Percentiles rank a stretch among this genome's conserved stretches.
phyloP scores from a whole-genome alignment of 2,113 vertebrate genomes.

The Empidonax traillii region DNA sequence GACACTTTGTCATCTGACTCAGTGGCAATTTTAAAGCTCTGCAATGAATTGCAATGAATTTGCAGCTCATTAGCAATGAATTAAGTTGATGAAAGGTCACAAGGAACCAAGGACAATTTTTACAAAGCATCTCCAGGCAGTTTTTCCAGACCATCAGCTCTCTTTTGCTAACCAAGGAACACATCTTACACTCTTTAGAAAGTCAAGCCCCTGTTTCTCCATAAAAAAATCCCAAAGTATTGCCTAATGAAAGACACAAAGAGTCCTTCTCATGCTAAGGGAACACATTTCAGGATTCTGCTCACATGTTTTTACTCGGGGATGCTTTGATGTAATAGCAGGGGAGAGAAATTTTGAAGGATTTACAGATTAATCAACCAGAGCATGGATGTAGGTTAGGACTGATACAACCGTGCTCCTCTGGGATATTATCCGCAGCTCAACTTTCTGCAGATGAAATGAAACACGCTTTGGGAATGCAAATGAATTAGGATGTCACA shows the following conservation, averaged over 20 bases:
- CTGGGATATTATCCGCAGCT: not conserved
- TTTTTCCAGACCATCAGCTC: constrained; percentile 13
- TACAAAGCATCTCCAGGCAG: constrained; percentile 5
- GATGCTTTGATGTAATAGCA: constrained; percentile 23
- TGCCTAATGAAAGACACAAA: not conserved
- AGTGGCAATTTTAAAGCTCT: constrained; percentile 7
- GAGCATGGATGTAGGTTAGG: not conserved
- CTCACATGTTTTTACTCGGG: not conserved
- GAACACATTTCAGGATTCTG: not conserved
- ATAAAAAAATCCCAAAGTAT: not conserved
- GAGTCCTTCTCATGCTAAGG: not conserved
- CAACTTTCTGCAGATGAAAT: not conserved
- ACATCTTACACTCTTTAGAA: not conserved
- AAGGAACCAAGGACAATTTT: constrained; percentile 37
- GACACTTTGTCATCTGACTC: not conserved
- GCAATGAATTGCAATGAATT: constrained; percentile 23
- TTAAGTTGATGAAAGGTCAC: constrained; percentile 36
- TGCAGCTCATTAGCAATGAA: constrained; percentile 36
- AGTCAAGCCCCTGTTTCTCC: not conserved
- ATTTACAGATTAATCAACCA: not conserved
- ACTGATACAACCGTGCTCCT: not conserved
- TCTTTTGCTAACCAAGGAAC: not conserved
- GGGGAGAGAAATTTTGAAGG: constrained; percentile 18
- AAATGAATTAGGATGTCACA: constrained; percentile 26
- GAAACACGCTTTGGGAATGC: not conserved